Base-by-base conservation (phyloP, 2,888 invertebrate genomes). In the Ectemnius lituratus region DNA sequence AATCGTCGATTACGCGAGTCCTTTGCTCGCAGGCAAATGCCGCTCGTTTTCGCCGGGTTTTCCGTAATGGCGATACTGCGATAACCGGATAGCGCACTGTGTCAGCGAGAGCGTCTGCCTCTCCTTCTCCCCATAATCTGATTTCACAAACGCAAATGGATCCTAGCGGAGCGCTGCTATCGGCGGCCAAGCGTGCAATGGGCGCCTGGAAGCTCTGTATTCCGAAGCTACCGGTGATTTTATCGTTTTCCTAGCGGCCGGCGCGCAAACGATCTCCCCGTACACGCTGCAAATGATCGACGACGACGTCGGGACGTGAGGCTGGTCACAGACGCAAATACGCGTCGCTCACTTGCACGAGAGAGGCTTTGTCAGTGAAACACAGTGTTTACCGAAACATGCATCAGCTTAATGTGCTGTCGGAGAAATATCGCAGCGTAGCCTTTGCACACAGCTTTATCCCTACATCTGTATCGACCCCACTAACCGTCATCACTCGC, bases 71-170 rank as follows among this genome's bases (percentile, higher is more conserved):
- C 57, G n/a, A 18, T 28, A 13, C 6, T 14, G 45, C n/a, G 62
- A 58, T 18, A 58, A 69, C 47, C 61, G 14, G 49, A 27, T 52
- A 52, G 49, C 23, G 6, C 14, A 16, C 8, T 16, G 16, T 47
- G 59, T 62, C 62, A 57, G 52, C 14, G 49, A 52, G 13, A 63
- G 73, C 61, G 47, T 62, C 73, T 13, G 52, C 49, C 23, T 49
- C 37, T 37, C 37, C 37, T 37, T 37, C 37, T 37, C 8, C 37
- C 8, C 62, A 27, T 64, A 67, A 73, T 70, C 60, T 52, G 37
- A 65, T 59, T 69, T 56, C 28, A 20, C 20, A 18, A 11, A n/a
- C 16, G 47, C 16, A 60, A 62, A 62, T 27, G 20, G 49, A 62
- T 47, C 3, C 18, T 14, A n/a, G 27, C 20, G 8, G 49, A n/a